Base-by-base conservation (phyloP, 2,113 vertebrate genomes). In the Rhea pennata region DNA sequence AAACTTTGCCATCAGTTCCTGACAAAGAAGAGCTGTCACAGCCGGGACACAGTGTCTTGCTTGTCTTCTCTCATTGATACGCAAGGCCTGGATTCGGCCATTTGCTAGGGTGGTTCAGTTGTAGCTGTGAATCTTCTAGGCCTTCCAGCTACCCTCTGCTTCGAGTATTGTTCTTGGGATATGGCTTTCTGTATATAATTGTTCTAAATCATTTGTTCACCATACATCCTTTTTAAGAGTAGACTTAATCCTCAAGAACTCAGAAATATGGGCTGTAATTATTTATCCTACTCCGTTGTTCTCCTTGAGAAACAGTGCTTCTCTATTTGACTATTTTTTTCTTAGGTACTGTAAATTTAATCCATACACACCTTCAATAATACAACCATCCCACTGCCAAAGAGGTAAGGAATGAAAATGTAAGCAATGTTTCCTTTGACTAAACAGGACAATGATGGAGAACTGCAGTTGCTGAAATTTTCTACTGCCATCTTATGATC, bases 41-140 rank as follows among this genome's bases (percentile, higher is more conserved):
- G 61, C 17, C 88, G 92, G 89, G 80, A 92, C 94, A 96, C 73
- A 29, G 20, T 95, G 88, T 95, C 92, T 92, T 94, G 88, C 88
- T 92, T 53, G 81, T 71, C 94, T 87, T 91, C 86, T 95, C 95
- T 83, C 74, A 33, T 40, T 92, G 88, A 95, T 91, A 73, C 48
- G 84, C 64, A 85, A 88, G 40, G 33, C 64, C 90, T 91, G 72
- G 21, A 87, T 93, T 94, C 58, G 85, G 42, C 62, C 69, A 93
- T n/a, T 27, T 89, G 29, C 74, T 76, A n/a, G 59, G 59, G 36
- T 94, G 83, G 74, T 64, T 83, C 42, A 88, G 64, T 42, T 77
- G 91, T 71, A 92, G 71, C 74, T 93, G 59, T 67, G 83, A 88
- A 81, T 23, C 19, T 58, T 80, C 54, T 26, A 27, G 39, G 64